Evolutionary conservation across 2,888 invertebrate genomes (phyloP), one percentile per base, ranked within the genome.

Genomic region (Sepioteuthis lessoniana): DNA sequence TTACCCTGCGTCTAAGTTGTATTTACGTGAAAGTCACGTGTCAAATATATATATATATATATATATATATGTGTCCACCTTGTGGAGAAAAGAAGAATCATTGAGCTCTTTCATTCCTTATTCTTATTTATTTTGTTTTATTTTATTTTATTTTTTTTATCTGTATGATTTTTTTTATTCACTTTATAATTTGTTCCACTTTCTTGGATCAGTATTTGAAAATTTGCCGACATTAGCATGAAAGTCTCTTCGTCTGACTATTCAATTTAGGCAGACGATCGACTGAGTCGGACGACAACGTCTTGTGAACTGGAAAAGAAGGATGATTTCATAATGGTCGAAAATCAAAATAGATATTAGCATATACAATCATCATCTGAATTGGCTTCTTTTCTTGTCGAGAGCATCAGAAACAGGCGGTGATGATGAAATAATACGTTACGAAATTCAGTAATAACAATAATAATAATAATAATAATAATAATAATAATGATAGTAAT

Each of bases 201-300:
- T 76, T n/a, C 19, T n/a, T n/a, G n/a, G n/a, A 76, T 76, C 76
- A 76, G n/a, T 76, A 76, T 76, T 76, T 76, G n/a, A 76, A 76
- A 76, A 76, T n/a, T n/a, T 76, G 76, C n/a, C 76, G 76, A 76
- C 76, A 76, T 76, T 76, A 76, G 76, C 76, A 76, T 76, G 10
- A 76, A 7, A n/a, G 19, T 76, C 76, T n/a, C 10, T n/a, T 76
- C 19, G 76, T 76, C 76, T 76, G 76, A 76, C 76, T n/a, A 76
- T n/a, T 76, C 76, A n/a, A n/a, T 76, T 76, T 76, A n/a, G n/a
- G 76, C 76, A 76, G 76, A 76, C 76, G 76, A 76, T n/a, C 76
- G 35, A 76, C n/a, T 76, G n/a, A n/a, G n/a, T 76, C 76, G 76
- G 76, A 76, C 76, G 13, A 76, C 19, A 19, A n/a, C n/a, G n/a